Conservation (phyloP, 1,140 invertebrate genomes). For the Cydia splendana region DNA sequence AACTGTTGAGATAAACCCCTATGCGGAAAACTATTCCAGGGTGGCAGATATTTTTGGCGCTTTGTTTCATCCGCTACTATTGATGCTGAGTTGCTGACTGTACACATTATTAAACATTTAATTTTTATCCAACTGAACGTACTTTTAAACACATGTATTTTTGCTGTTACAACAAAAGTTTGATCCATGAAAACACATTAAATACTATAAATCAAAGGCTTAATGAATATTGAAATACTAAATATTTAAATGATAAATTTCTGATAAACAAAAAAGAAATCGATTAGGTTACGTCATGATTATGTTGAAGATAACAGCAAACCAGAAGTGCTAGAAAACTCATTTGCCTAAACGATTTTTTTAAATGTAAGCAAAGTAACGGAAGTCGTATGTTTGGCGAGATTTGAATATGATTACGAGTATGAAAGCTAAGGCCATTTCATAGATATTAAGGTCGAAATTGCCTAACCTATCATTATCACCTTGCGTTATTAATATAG, state of each 20-base stretch:
- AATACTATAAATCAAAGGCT: background rate
- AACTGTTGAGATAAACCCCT: too few species aligned
- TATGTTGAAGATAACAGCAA: background rate
- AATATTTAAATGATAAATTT: background rate
- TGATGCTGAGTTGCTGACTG: too few species aligned
- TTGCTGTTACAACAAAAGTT: too few species aligned
- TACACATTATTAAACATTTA: too few species aligned
- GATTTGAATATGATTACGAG: background rate
- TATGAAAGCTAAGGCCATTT: background rate
- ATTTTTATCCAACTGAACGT: too few species aligned
- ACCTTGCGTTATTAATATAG: too few species aligned
- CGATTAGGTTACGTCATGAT: background rate
- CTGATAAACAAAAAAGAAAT: background rate
- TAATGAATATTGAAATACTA: conserved; percentile 1
- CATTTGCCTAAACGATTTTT: conserved; percentile 8
- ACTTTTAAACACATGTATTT: too few species aligned
- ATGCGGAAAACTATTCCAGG: too few species aligned
- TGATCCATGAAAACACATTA: too few species aligned
- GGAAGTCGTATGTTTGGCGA: background rate
- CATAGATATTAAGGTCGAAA: background rate
- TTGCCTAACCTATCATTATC: background rate
- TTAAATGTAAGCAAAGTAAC: background rate
- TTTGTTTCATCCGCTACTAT: too few species aligned
- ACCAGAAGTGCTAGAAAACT: background rate
- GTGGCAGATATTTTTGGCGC: too few species aligned